phyloP scores from a whole-genome alignment of 2,113 vertebrate species.

The Hucho hucho region DNA sequence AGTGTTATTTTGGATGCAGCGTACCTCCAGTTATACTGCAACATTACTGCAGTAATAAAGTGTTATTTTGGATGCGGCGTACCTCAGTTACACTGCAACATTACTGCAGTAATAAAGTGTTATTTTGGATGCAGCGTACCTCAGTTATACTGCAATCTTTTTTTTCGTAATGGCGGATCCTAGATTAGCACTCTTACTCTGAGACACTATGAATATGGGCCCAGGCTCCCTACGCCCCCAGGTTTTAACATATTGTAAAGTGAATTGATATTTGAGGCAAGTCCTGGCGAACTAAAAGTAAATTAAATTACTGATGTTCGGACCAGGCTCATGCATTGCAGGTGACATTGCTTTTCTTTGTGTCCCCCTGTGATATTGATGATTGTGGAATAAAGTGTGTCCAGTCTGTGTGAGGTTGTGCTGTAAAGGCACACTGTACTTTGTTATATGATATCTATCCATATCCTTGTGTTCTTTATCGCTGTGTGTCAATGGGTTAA shows the following conservation, averaged over 20 bases:
- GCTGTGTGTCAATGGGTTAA: not conserved
- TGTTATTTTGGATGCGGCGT: no score
- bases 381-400: slow-evolving; percentile 2
- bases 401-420: not conserved
- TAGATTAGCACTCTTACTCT: no score
- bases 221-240: not conserved
- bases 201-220: no score
- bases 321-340: not conserved
- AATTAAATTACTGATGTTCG: not conserved
- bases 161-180: no score
- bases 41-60: no score
- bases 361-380: not conserved
- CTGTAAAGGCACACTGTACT: not conserved
- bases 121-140: no score
- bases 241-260: slow-evolving; percentile 17
- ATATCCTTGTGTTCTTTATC: not conserved
- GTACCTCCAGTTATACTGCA: no score
- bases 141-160: no score
- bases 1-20: no score
- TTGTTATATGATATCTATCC: not conserved
- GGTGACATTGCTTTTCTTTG: not conserved
- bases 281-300: not conserved
- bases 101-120: no score
- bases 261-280: slow-evolving; percentile 5
- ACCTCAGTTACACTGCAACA: no score